Conservation (phyloP, 35 echinoderm and acorn worm genomes). For the Acanthaster planci region DNA sequence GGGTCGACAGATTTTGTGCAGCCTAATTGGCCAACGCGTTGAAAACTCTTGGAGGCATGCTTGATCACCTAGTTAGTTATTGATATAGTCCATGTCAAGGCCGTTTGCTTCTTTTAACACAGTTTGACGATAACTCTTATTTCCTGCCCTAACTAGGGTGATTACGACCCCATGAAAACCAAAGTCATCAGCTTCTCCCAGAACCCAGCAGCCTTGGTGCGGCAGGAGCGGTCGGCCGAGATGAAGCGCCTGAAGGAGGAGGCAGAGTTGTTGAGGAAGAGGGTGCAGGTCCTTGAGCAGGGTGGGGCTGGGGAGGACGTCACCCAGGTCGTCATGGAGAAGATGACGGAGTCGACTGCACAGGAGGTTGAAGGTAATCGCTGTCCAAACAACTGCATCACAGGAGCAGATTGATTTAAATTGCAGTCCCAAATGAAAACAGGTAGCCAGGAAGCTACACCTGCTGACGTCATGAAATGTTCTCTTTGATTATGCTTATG, state of each 20-base stretch:
- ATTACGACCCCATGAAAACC: slow-evolving; percentile 85
- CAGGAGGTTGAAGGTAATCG: slow-evolving; percentile 81
- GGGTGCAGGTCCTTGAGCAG: slow-evolving; percentile 76
- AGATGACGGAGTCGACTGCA: slow-evolving; percentile 43
- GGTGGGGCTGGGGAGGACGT: slow-evolving; percentile 30
- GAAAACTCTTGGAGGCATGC: neutral
- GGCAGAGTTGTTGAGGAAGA: slow-evolving; percentile 65
- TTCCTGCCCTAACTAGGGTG: slow-evolving; percentile 59
- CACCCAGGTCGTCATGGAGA: slow-evolving; percentile 25
- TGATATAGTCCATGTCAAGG: too few species aligned
- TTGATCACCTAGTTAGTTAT: too few species aligned
- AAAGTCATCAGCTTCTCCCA: slow-evolving; percentile 75
- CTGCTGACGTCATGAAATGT: too few species aligned
- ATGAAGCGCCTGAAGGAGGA: slow-evolving; percentile 52
- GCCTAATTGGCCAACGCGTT: too few species aligned
- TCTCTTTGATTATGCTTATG: too few species aligned
- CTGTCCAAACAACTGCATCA: neutral
- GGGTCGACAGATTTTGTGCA: too few species aligned
- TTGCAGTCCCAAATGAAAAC: too few species aligned
- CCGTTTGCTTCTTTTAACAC: too few species aligned
- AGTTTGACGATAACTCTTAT: too few species aligned
- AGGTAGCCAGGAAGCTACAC: too few species aligned
- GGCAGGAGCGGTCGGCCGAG: slow-evolving; percentile 47
- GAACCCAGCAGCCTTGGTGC: slow-evolving; percentile 75
- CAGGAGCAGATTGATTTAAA: neutral